Percentiles rank a stretch among this genome's conserved stretches.
phyloP scores from a whole-genome alignment of 2,888 invertebrate genomes.

The Pediacus dermestoides region DNA sequence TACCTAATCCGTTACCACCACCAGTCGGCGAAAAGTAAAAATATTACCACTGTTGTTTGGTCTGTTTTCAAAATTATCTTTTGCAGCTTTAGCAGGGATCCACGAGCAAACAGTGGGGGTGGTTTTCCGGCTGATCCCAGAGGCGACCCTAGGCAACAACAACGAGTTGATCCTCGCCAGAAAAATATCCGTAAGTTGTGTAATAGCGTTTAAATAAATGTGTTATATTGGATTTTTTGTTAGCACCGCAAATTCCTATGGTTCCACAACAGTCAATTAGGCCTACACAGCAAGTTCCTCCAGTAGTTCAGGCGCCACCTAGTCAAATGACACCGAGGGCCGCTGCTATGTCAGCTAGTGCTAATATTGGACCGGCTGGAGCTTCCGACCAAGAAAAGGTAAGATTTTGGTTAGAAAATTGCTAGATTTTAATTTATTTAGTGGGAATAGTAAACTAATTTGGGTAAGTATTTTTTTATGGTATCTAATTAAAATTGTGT shows the following conservation, averaged over 20 bases:
- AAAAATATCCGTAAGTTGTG: conserved; percentile 48
- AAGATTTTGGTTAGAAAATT: conserved; percentile 19
- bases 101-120: conserved; percentile 38
- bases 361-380: conserved; percentile 63
- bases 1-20: conserved; percentile 36
- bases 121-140: conserved; percentile 56
- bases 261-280: conserved; percentile 31
- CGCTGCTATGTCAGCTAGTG: conserved; percentile 55
- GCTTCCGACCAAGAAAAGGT: conserved; percentile 93
- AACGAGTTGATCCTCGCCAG: conserved; percentile 63
- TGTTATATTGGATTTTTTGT: conserved; percentile 13
- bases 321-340: conserved; percentile 8
- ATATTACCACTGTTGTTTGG: not conserved
- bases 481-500: too few relatives aligned
- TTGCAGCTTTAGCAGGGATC: conserved; percentile 42
- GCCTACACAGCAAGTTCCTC: conserved; percentile 23
- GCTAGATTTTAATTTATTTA: conserved; percentile 1
- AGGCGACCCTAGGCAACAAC: conserved; percentile 59
- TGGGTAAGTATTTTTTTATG: not conserved
- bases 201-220: conserved; percentile 11
- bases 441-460: not conserved
- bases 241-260: conserved; percentile 29
- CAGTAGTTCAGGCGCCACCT: not conserved
- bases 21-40: conserved; percentile 46
- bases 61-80: conserved; percentile 13